These are phyloP conservation scores for Micromussa lordhowensis DNA, from an alignment of 92 coral and sea anemone genomes.

Conservation along the genomic window DNA sequence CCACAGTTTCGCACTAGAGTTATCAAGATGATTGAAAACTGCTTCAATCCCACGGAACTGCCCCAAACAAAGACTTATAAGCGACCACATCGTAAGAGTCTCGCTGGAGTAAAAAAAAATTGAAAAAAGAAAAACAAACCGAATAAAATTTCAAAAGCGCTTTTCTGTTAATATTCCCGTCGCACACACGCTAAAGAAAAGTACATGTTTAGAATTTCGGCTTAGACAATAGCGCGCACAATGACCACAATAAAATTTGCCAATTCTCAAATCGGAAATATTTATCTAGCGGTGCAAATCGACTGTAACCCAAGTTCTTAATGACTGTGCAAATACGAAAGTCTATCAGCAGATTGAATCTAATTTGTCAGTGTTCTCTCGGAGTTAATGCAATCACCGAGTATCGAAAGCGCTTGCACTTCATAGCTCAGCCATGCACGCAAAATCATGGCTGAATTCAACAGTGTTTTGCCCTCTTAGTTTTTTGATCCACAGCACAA, in stretches of 20 bases:
- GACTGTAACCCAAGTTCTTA: slow-evolving; percentile 83
- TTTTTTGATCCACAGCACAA: slow-evolving; percentile 55
- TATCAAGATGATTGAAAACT: slow-evolving; percentile 28
- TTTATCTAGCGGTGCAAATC: slow-evolving; percentile 89
- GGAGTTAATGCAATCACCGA: slow-evolving; percentile 73
- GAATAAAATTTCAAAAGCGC: slow-evolving; percentile 17
- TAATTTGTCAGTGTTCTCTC: slow-evolving; percentile 69
- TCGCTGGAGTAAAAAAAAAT: slow-evolving; percentile 6
- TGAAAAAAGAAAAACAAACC: neutral
- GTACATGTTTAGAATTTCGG: slow-evolving; percentile 46
- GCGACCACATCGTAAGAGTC: slow-evolving; percentile 3
- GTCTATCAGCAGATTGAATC: slow-evolving; percentile 66
- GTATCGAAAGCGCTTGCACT: slow-evolving; percentile 26
- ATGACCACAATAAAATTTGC: slow-evolving; percentile 77
- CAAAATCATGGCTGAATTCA: slow-evolving; percentile 23
- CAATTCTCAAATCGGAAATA: slow-evolving; percentile 74
- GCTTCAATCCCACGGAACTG: slow-evolving; percentile 56
- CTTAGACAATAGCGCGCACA: slow-evolving; percentile 76
- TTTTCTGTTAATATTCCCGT: slow-evolving; percentile 16
- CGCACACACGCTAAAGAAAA: slow-evolving; percentile 42
- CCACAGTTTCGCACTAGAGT: slow-evolving; percentile 39
- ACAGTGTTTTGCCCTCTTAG: slow-evolving; percentile 47
- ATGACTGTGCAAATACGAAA: slow-evolving; percentile 81
- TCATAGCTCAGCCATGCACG: slow-evolving; percentile 29
- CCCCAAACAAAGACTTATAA: slow-evolving; percentile 11